These are phyloP conservation scores for Xyrichtys novacula DNA, from an alignment of 2,797 vertebrate genomes.

Conservation along the genomic window DNA sequence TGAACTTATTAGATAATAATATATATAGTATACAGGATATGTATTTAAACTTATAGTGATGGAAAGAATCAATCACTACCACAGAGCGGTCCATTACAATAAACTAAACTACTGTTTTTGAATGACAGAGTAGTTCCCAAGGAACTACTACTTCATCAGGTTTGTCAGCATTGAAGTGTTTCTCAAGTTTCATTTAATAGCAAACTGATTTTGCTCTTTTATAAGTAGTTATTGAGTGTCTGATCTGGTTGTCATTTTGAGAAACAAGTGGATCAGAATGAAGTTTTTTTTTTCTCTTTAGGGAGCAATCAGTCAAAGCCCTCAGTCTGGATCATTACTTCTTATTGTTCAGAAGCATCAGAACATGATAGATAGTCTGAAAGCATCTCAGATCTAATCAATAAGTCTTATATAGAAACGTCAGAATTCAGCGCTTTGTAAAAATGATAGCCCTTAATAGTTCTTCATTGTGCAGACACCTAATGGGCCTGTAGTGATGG, in stretches of 20 bases:
- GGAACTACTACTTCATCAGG: neutral
- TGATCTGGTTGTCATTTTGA: constrained; percentile 29
- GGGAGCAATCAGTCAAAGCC: constrained; percentile 39
- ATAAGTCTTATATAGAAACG: constrained; percentile 73
- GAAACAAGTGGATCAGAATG: constrained; percentile 24
- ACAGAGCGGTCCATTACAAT: no score
- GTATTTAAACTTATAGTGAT: no score
- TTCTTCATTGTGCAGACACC: constrained; percentile 59
- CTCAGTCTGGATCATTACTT: constrained; percentile 49
- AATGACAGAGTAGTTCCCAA: no score
- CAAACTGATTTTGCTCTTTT: neutral
- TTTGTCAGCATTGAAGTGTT: neutral
- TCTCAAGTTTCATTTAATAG: neutral
- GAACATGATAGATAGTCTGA: constrained; percentile 52
- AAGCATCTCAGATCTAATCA: constrained; percentile 58
- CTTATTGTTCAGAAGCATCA: constrained; percentile 51
- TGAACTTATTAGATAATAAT: no score
- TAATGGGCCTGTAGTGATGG: constrained; percentile 70
- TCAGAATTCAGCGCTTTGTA: constrained; percentile 66
- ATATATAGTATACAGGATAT: no score
- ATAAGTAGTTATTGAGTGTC: constrained; percentile 3
- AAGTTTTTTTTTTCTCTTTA: constrained; percentile 40
- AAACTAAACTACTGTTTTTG: no score
- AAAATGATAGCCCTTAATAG: constrained; percentile 71
- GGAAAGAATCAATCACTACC: no score